These are phyloP conservation scores for Sphyrna mokarran DNA, from an alignment of 2,113 vertebrate species.

Conservation along the genomic window DNA sequence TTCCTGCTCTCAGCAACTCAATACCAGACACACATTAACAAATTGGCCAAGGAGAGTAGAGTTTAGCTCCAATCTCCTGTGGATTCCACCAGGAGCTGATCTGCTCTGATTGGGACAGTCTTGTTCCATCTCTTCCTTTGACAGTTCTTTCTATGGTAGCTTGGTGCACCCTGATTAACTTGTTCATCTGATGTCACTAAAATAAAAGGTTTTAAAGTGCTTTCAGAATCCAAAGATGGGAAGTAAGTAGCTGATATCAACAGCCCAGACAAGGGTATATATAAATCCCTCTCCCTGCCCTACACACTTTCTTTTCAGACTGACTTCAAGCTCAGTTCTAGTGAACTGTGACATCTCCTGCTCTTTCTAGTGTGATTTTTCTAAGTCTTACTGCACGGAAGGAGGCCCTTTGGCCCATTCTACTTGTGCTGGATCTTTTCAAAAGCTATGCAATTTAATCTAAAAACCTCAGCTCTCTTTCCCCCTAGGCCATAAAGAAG, in stretches of 20 bases:
- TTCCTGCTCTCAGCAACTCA: neutral
- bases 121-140: no score
- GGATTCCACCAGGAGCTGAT: neutral
- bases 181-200: neutral
- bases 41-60: neutral
- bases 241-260: neutral
- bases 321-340: neutral
- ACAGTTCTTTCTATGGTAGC: neutral
- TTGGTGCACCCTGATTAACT: neutral
- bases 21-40: neutral
- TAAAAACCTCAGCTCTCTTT: neutral
- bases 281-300: neutral
- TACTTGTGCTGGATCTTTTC: neutral
- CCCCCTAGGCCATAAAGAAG: neutral
- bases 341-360: neutral
- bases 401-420: neutral
- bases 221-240: neutral
- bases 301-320: neutral
- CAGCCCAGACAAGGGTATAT: neutral
- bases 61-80: neutral
- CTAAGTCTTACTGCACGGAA: neutral
- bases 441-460: neutral
- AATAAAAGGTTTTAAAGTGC: neutral
- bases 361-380: neutral
- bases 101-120: neutral